Base-by-base conservation (phyloP, 1,140 invertebrate species). In the Plodia interpunctella region DNA sequence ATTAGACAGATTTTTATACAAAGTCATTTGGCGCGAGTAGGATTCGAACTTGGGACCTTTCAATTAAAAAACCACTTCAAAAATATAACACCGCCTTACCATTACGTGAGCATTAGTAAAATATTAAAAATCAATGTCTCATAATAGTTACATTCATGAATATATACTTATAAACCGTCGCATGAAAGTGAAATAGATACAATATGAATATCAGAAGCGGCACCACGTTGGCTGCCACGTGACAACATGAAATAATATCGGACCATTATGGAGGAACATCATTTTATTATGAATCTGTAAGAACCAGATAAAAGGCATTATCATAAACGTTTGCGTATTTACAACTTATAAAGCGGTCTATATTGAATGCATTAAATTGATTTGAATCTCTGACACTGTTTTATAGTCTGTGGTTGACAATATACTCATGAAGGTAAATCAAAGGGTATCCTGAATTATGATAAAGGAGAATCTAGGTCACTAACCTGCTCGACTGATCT, bases 211-310 rank as follows among this genome's bases (percentile, higher is more conserved):
- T 79, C 72, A 76, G 74, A 78, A 68, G 66, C 67, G 61, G 57
- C 30, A 17, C 52, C 80, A 78, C 85, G 77, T 85, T 78, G 62
- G 32, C 19, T 15, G 76, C 70, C 80, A 79, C 85, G 85, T 87
- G 85, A 81, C 49, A 59, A 56, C 44, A 65, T 71, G 68, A 78
- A 70, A 84, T 78, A 72, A 76, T 81, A 78, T 81, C 70, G 73
- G 60, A 62, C 63, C 72, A 72, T 74, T 76, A 78, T 87, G 66
- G 73, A 78, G 73, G 73, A 67, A 71, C 70, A 76, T 78, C 66
- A 81, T 83, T 84, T 80, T 76, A 86, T 84, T 84, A 84, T 87
- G 84, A 86, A 87, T 87, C 78, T 75, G 74, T 82, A 78, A 80
- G 64, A 72, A 64, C 54, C 59, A 59, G 60, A 76, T 79, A 77